Base-by-base conservation (phyloP, 2,113 vertebrate species). In the Toxotes jaculatrix region DNA sequence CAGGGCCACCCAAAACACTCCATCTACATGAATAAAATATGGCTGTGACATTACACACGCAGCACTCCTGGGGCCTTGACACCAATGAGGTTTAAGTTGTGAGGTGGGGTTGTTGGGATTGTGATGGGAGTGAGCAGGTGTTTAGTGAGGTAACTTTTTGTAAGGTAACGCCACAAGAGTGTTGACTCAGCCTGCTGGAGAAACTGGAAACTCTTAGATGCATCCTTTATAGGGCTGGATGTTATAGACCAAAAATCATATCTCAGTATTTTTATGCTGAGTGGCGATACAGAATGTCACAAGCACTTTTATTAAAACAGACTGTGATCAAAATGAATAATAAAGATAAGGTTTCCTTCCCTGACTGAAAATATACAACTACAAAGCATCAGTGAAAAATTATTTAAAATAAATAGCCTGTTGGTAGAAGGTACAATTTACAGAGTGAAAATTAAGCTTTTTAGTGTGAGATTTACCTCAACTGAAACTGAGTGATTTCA, bases 21-120 rank as follows among this genome's bases (percentile, higher is more conserved):
- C 70, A 73, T 73, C 51, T 57, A 76, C 85, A 91, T 94, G 83
- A 93, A 94, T 94, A 92, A 93, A 90, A 91, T 81, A 93, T 88
- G 60, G 53, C 53, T 23, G 66, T 87, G 73, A 91, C 90, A 82
- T 91, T 87, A 87, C 87, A 85, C 60, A 80, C 32, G 64, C 81
- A 87, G 79, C 78, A 55, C 82, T 88, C 77, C 32, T 2, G 9
- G 69, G 70, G 69, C 14, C 55, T 19, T 0, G 3, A 60, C 75
- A 60, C 14, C 65, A 75, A 36, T 74, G 17, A 73, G 67, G 59
- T 88, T 78, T 47, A 82, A 74, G 74, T 70, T 27, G 53, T 79
- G 21, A 21, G 65, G 40, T 23, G 79, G 47, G 34, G 40, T 75
- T 66, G 68, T 79, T 53, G 19, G 55, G 42, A 14, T 74, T 45